Evolutionary conservation across 1,140 invertebrate genomes (phyloP), one percentile per base, ranked within the genome.

Genomic region (Anadara kagoshimensis): DNA sequence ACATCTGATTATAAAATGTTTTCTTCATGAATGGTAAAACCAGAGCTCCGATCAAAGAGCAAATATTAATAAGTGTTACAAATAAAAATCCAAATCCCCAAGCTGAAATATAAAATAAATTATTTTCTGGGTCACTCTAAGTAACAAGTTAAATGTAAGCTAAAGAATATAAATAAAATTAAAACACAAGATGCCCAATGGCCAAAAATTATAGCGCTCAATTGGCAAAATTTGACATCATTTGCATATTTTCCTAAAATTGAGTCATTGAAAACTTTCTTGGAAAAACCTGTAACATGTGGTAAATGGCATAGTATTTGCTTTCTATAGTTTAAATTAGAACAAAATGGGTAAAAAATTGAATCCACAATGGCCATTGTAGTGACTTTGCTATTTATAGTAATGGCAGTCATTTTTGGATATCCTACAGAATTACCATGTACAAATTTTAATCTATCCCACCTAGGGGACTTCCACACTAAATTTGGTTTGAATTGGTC

Each of bases 61-160:
- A 93, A 44, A 93, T 78, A 75, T 91, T 93, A 79, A 94, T 93
- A 10, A 93, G 75, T 0, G 91, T 92, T 11, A 93, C 92, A 76
- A 92, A 92, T 43, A 92, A 77, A 43, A 93, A 82, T 16, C 92
- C 92, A 76, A 90, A 91, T 11, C 89, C 89, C 93, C 93, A 94
- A 22, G 92, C 92, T 92, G 85, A 51, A 89, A 82, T 14, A 70
- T 20, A 76, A 8, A 63, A 36, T 41, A 49, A 67, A 11, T 26
- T 3, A 41, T 7, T 2, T 64, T 61, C 36, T 22, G 18, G 29
- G 0, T 22, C 10, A 36, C 8, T 45, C 11, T 26, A 14, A 47
- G n/a, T 59, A 29, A n/a, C 11, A 58, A 29, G n/a, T 36, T 20
- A 10, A 24, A 8, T 5, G 1, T 29, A 22, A 7, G 5, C 20